A percentile compares a stretch with the other conserved stretches of the same genome.
phyloP scores from a whole-genome alignment of 2,888 invertebrate genomes.

The Drosophila mettleri region DNA sequence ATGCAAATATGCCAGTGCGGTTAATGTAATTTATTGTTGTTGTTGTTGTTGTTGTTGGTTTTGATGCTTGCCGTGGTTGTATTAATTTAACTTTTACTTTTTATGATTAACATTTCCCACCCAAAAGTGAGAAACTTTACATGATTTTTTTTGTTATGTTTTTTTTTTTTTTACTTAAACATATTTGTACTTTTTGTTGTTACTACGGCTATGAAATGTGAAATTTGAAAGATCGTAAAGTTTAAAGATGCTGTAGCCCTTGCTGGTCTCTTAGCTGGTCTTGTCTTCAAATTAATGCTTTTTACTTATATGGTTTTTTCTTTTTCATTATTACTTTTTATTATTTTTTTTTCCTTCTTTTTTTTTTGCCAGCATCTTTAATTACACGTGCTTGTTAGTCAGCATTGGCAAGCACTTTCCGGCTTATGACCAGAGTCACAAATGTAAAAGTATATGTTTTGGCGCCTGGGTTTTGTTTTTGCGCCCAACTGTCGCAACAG shows the following conservation, averaged over 20 bases:
- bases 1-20: slow-evolving; percentile 71
- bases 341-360: slow-evolving; percentile 9
- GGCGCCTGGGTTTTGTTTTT: slow-evolving; percentile 24
- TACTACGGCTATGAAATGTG: slow-evolving; percentile 73
- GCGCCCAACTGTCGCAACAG: slow-evolving; percentile 69
- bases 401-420: slow-evolving; percentile 46
- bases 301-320: slow-evolving; percentile 35
- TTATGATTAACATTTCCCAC: slow-evolving; percentile 80
- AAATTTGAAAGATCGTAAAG: slow-evolving; percentile 77
- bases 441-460: slow-evolving; percentile 1
- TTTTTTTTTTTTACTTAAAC: slow-evolving; percentile 57
- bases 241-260: slow-evolving; percentile 61
- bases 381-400: slow-evolving; percentile 67
- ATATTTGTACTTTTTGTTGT: slow-evolving; percentile 57
- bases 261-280: slow-evolving; percentile 27
- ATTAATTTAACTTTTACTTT: slow-evolving; percentile 81
- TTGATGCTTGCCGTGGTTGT: slow-evolving; percentile 50
- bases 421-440: slow-evolving; percentile 29
- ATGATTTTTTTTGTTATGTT: slow-evolving; percentile 67
- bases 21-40: slow-evolving; percentile 65
- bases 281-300: slow-evolving; percentile 51
- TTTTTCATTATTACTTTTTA: slow-evolving; percentile 39
- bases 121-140: slow-evolving; percentile 76
- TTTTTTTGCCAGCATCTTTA: slow-evolving; percentile 66
- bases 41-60: slow-evolving; percentile 33